These are phyloP conservation scores for Stegana nigrithorax DNA, from an alignment of 2,888 invertebrate genomes.

Conservation along the genomic window DNA sequence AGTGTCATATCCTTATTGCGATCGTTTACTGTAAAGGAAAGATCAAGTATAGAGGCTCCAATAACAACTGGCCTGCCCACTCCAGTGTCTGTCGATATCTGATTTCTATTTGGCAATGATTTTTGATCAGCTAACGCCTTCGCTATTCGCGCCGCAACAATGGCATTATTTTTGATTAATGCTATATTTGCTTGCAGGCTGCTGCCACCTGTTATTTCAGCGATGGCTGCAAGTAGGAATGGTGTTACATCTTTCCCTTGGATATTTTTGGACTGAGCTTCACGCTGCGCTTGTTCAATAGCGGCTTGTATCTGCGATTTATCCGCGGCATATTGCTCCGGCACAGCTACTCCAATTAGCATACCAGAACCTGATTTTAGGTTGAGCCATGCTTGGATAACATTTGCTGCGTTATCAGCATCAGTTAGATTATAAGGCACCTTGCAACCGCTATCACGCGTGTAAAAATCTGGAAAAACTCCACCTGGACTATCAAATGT, in stretches of 20 bases:
- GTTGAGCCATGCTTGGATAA: slow-evolving; percentile 73
- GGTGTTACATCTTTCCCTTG: slow-evolving; percentile 93
- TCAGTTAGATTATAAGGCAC: slow-evolving; percentile 78
- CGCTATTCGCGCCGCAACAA: slow-evolving; percentile 84
- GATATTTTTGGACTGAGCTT: slow-evolving; percentile 74
- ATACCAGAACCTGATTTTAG: slow-evolving; percentile 78
- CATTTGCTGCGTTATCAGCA: slow-evolving; percentile 78
- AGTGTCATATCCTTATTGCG: slow-evolving; percentile 71
- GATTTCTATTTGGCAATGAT: no score
- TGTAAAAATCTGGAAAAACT: slow-evolving; percentile 96
- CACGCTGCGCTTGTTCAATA: slow-evolving; percentile 77
- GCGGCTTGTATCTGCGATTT: slow-evolving; percentile 74
- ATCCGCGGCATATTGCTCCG: slow-evolving; percentile 73
- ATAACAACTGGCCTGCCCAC: slow-evolving; percentile 78
- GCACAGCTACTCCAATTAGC: slow-evolving; percentile 92
- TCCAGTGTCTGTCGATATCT: no score
- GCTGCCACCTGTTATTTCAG: slow-evolving; percentile 82
- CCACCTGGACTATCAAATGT: slow-evolving; percentile 75
- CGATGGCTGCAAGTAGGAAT: slow-evolving; percentile 83
- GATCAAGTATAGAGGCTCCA: slow-evolving; percentile 84
- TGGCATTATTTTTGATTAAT: slow-evolving; percentile 93
- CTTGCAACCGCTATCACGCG: slow-evolving; percentile 77
- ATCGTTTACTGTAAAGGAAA: slow-evolving; percentile 75
- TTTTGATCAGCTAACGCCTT: slow-evolving; percentile 70
- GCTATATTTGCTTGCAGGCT: slow-evolving; percentile 90